Evolutionary conservation across 2,797 vertebrate species (phyloP).

Genomic region (Kryptopterus vitreolus): DNA sequence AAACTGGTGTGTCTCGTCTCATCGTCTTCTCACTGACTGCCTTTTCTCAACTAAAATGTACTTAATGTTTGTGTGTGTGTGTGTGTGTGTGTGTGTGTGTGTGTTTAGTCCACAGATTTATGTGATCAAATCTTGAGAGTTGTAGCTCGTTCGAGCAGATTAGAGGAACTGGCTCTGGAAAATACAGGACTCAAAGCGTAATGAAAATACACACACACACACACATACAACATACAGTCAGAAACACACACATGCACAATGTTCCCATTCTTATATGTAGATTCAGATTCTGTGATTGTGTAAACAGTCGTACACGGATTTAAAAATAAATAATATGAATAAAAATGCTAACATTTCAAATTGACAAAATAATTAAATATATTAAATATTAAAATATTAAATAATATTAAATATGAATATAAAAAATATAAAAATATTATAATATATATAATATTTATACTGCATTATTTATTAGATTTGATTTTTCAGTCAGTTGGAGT

Average conservation of each 20-base stretch:
- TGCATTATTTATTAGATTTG: too few species aligned
- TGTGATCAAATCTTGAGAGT: constrained; percentile 91
- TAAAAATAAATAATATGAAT: too few species aligned
- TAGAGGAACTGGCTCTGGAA: constrained; percentile 91
- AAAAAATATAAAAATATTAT: too few species aligned
- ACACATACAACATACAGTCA: not conserved
- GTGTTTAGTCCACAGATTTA: constrained; percentile 82
- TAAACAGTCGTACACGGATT: not conserved
- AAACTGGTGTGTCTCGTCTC: constrained; percentile 82
- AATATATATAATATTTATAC: too few species aligned
- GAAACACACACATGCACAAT: not conserved
- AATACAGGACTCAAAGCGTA: constrained; percentile 90
- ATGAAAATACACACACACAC: constrained; percentile 55
- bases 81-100: constrained; percentile 43
- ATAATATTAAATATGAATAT: too few species aligned
- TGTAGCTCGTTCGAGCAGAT: constrained; percentile 81
- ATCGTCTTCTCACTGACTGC: not conserved
- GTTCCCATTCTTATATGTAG: not conserved
- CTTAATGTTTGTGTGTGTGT: not conserved
- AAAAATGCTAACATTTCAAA: too few species aligned
- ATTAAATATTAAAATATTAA: too few species aligned
- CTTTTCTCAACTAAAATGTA: not conserved
- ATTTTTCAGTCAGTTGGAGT: too few species aligned
- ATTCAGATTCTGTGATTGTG: not conserved
- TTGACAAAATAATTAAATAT: too few species aligned